Percentiles rank a stretch among this genome's conserved stretches.
These are phyloP conservation scores for Mastomys coucha DNA, from an alignment of 2,113 vertebrate species.

Conservation along the genomic window DNA sequence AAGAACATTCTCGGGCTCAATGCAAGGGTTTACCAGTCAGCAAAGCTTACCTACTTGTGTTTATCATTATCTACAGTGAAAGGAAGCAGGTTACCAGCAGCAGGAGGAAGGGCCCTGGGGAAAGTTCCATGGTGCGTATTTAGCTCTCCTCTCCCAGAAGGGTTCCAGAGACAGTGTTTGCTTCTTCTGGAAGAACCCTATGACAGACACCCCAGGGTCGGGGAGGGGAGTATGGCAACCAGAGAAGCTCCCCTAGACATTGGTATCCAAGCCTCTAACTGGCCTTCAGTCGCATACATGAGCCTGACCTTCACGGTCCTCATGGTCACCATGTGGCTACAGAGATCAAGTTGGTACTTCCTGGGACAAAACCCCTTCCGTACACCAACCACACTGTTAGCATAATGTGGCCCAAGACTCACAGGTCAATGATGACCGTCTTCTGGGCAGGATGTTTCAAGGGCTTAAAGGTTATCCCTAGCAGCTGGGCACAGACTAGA, in stretches of 20 bases:
- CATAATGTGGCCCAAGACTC: background rate
- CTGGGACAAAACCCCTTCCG: background rate
- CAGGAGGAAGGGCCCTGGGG: accelerated
- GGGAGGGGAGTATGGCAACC: background rate
- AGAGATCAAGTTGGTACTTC: background rate
- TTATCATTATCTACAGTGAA: background rate
- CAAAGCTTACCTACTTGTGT: background rate
- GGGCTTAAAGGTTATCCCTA: background rate
- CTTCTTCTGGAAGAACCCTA: background rate
- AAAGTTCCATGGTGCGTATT: too few relatives aligned
- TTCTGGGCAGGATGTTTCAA: background rate
- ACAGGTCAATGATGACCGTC: background rate
- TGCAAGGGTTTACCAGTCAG: background rate
- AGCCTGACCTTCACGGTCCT: background rate
- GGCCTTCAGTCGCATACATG: too few relatives aligned
- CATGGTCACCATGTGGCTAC: background rate
- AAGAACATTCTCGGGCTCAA: background rate
- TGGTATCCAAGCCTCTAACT: background rate
- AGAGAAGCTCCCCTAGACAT: background rate
- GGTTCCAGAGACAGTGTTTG: accelerated
- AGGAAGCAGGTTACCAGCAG: background rate
- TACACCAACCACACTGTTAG: background rate
- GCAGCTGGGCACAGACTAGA: background rate
- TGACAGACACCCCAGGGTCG: accelerated
- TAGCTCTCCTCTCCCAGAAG: background rate